Conservation (phyloP, 2,888 invertebrate species). For the Euspilapteryx auroguttella region DNA sequence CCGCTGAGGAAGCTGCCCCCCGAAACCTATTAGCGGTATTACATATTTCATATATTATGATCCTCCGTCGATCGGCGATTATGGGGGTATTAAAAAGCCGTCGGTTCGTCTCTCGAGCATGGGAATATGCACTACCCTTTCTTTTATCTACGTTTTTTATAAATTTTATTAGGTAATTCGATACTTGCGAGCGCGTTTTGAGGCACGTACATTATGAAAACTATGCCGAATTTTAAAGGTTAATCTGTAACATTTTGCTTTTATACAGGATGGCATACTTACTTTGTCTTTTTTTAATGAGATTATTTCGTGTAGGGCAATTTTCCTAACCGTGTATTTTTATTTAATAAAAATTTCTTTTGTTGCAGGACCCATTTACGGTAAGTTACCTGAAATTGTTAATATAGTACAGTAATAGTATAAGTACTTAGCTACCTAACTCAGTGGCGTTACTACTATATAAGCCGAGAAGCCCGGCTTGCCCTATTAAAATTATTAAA, state of each 20-base stretch:
- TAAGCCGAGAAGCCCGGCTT: no score
- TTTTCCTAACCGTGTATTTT: no score
- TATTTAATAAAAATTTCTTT: no score
- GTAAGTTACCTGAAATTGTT: conserved; percentile 41
- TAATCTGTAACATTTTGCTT: no score
- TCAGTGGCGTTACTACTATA: no score
- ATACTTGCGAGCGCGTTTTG: conserved; percentile 26
- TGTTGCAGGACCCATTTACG: conserved; percentile 68
- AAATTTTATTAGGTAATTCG: conserved; percentile 52
- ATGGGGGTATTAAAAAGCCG: conserved; percentile 51
- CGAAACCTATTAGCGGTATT: conserved; percentile 52
- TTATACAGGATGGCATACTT: no score
- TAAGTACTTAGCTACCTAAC: no score
- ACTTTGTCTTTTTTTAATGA: no score
- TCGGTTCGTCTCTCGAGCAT: conserved; percentile 41
- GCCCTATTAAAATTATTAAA: no score
- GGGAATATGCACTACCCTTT: conserved; percentile 40
- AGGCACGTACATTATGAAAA: conserved; percentile 34
- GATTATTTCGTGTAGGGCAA: no score
- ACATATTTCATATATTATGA: conserved; percentile 56
- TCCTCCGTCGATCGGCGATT: conserved; percentile 45
- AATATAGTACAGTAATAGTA: no score
- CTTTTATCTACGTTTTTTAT: conserved; percentile 45
- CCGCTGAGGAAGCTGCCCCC: conserved; percentile 58
- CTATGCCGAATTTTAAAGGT: conserved; percentile 25